phyloP scores from a whole-genome alignment of 1,140 invertebrate species.

The Bombus balteatus region DNA sequence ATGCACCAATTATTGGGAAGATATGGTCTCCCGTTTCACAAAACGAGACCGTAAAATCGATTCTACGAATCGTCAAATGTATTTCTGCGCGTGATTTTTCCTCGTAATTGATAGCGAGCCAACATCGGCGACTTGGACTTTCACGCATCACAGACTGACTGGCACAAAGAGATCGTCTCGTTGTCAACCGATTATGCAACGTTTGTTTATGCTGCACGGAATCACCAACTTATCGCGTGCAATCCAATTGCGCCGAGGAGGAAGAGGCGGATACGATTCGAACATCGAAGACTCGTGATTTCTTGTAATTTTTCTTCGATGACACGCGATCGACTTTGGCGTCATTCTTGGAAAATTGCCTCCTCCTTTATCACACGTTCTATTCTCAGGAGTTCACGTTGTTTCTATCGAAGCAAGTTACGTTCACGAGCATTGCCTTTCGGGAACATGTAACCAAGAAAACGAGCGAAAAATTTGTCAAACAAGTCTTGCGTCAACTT shows the following conservation, averaged over 20 bases:
- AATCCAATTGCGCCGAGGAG: neutral
- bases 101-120: neutral
- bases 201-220: slow-evolving; percentile 52
- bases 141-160: slow-evolving; percentile 1
- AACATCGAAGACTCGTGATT: neutral
- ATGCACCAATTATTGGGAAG: neutral
- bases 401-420: too few relatives aligned
- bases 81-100: slow-evolving; percentile 9
- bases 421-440: too few relatives aligned
- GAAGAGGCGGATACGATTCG: neutral
- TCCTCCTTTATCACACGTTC: too few relatives aligned
- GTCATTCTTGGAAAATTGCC: neutral
- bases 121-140: neutral
- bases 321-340: neutral
- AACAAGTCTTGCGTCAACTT: too few relatives aligned
- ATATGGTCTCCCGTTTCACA: neutral
- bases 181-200: slow-evolving; percentile 52
- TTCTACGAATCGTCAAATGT: neutral
- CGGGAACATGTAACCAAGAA: too few relatives aligned
- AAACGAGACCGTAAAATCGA: neutral
- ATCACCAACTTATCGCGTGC: slow-evolving; percentile 45
- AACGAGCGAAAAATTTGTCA: too few relatives aligned
- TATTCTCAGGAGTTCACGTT: neutral
- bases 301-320: neutral
- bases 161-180: slow-evolving; percentile 31